Evolutionary conservation across 2,888 invertebrate genomes (phyloP), one percentile per base, ranked within the genome.

Genomic region (Yponomeuta evonymella): DNA sequence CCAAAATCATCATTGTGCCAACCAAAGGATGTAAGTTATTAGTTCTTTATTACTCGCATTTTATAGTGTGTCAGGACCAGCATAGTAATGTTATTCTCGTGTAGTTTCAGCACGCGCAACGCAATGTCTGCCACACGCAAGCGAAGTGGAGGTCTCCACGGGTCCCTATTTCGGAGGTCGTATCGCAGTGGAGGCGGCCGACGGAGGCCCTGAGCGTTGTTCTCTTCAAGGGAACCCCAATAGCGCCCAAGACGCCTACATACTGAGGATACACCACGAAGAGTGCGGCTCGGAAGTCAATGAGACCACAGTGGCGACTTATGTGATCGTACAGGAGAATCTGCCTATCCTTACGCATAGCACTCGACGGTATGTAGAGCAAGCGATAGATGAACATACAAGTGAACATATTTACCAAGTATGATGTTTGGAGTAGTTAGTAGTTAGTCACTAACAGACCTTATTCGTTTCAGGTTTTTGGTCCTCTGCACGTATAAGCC

Each of bases 251-350:
- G 96, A 96, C 75, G 95, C 94, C 0, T 97, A 97, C 85, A 95
- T 95, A 0, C 92, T 97, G 79, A 89, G 95, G 73, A 96, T 96
- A 74, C 94, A 95, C 81, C 96, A 96, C 79, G 94, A 94, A 70
- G 93, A 94, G 76, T 96, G 96, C 79, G 96, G 96, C 67, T 96
- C 96, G 67, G 92, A 94, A 77, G 95, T 96, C 48, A 96, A 96
- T 77, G 95, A 95, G 69, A 96, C 96, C 33, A 95, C 96, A 0
- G 96, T 96, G 36, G 96, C 96, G 65, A 96, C 96, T 0, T 96
- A 96, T 81, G 96, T 97, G 48, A 94, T 96, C 51, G 97, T 97
- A 8, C 96, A 96, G 83, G 97, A 97, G 83, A 96, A 96, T 85
- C 87, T 96, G 72, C 96, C 96, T 5, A 96, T 97, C 78, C 93